A percentile compares a stretch with the other conserved stretches of the same genome.
Evolutionary conservation across 2,888 invertebrate genomes (phyloP).

Genomic region (Julus scanicus): DNA sequence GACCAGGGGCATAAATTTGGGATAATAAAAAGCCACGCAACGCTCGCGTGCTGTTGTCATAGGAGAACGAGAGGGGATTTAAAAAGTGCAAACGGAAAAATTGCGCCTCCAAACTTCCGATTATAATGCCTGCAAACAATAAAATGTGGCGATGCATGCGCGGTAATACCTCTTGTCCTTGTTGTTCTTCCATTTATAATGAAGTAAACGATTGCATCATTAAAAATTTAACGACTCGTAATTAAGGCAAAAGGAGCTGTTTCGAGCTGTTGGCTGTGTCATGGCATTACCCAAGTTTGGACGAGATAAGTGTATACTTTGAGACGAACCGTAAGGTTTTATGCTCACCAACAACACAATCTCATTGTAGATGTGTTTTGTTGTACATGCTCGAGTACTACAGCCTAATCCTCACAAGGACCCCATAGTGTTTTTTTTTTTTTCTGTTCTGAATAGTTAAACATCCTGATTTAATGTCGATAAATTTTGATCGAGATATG

Average conservation of each 20-base stretch:
- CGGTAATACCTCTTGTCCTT: conserved; percentile 38
- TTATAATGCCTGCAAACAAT: conserved; percentile 39
- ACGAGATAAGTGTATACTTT: not conserved
- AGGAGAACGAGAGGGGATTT: not conserved
- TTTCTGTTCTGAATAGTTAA: not conserved
- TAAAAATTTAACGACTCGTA: conserved; percentile 29
- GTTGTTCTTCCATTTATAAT: conserved; percentile 39
- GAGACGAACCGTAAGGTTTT: not conserved
- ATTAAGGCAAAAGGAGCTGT: conserved; percentile 28
- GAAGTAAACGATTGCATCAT: conserved; percentile 39
- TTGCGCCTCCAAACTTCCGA: conserved; percentile 30
- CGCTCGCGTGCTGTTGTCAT: conserved; percentile 8
- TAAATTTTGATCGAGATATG: not conserved
- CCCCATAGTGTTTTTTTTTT: not conserved
- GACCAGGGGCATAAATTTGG: conserved; percentile 27
- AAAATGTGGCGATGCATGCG: conserved; percentile 35
- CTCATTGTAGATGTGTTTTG: not conserved
- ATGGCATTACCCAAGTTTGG: not conserved
- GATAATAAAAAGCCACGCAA: conserved; percentile 39
- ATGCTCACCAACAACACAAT: not conserved
- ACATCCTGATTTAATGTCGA: not conserved
- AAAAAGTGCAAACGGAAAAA: conserved; percentile 31
- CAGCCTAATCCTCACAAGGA: not conserved
- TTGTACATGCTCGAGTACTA: not conserved
- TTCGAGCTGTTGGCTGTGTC: conserved; percentile 14